These are phyloP conservation scores for Prochilodus magdalenae DNA, from an alignment of 2,113 vertebrate genomes.

Conservation along the genomic window DNA sequence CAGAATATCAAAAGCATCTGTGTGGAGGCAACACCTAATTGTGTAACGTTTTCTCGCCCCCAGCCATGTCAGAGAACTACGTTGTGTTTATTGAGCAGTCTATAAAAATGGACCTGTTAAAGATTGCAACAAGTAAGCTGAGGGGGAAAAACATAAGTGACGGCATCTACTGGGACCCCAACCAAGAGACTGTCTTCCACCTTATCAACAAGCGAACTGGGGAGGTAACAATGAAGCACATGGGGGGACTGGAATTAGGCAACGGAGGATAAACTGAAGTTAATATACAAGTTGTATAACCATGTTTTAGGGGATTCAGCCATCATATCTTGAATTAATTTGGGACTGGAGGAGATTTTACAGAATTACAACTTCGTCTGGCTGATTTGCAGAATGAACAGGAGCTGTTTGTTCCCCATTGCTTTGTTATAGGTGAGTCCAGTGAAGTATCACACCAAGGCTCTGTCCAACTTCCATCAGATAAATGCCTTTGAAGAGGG, in stretches of 20 bases:
- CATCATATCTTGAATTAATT: no score
- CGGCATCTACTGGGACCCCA: conserved; percentile 90
- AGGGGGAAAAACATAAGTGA: conserved; percentile 77
- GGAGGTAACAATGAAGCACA: conserved; percentile 72
- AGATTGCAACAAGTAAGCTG: conserved; percentile 83
- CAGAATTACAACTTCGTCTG: no score
- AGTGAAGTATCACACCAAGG: conserved; percentile 78
- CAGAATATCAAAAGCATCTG: neutral
- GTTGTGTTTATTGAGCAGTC: conserved; percentile 93
- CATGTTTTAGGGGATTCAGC: no score
- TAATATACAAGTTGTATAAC: neutral
- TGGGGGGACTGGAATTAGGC: neutral
- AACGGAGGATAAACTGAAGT: neutral
- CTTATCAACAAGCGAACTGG: conserved; percentile 88
- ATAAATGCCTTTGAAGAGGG: conserved; percentile 93
- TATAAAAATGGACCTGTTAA: conserved; percentile 86
- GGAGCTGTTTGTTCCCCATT: neutral
- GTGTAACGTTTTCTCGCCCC: neutral
- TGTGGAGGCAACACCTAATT: neutral
- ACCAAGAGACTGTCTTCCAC: conserved; percentile 85
- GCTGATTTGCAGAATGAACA: no score
- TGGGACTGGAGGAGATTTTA: no score
- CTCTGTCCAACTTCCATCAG: conserved; percentile 88
- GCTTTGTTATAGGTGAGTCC: conserved; percentile 76
- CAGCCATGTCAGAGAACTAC: conserved; percentile 94